A percentile compares a stretch with the other conserved stretches of the same genome.
Conservation (phyloP, 2,113 vertebrate species). For the Aptenodytes forsteri region DNA sequence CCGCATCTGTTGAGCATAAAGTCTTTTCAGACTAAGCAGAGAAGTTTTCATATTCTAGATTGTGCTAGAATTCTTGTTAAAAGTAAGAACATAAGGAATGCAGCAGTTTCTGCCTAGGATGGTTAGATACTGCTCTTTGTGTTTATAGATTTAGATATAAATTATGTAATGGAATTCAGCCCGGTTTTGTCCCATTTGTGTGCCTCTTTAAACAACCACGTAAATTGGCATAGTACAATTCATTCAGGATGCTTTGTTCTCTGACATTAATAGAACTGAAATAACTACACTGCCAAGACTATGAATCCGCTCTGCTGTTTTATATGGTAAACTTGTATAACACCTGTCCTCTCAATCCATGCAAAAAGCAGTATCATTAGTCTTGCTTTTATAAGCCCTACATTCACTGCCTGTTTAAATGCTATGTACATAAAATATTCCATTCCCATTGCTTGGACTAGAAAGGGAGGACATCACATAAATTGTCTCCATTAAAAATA, state of each 20-base stretch:
- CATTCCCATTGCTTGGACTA: not conserved
- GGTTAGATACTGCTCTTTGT: not conserved
- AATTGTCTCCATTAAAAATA: not conserved
- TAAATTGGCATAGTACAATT: not conserved
- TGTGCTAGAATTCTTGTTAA: not conserved
- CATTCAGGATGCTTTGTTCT: not conserved
- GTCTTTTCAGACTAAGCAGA: not conserved
- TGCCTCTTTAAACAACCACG: not conserved
- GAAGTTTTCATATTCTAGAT: not conserved
- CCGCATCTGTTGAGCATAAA: not conserved
- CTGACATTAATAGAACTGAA: not conserved
- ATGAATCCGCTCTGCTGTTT: not conserved
- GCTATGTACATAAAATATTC: not conserved
- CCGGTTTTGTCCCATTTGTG: not conserved
- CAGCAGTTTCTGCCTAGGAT: not conserved
- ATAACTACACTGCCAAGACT: not conserved
- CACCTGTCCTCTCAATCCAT: not conserved
- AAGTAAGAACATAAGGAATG: not conserved
- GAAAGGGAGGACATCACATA: not conserved
- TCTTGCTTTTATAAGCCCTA: not conserved
- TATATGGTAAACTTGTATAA: not conserved
- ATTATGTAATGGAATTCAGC: not conserved
- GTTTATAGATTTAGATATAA: not conserved
- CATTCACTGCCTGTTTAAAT: not conserved
- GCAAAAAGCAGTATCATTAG: not conserved